Evolutionary conservation across 1,140 invertebrate genomes (phyloP), one percentile per base, ranked within the genome.

Genomic region (Ladona fulva): DNA sequence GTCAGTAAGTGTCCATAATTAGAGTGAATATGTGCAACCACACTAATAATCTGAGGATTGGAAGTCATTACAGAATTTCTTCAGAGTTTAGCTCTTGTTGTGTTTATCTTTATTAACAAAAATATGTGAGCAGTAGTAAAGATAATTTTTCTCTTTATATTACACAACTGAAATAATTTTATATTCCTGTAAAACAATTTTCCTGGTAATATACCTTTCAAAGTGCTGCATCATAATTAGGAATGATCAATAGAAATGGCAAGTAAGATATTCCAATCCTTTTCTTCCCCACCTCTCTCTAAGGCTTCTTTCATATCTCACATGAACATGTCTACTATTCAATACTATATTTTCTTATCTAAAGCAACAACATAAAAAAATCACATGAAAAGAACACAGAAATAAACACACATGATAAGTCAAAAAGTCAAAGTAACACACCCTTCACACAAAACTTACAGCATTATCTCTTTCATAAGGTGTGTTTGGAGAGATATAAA

Each of bases 311-410:
- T 66, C 52, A 66, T 66, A 3, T 22, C 52, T 12, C 52, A 66
- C 52, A 66, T 66, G 14, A 66, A 66, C n/a, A 19, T 66, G 1
- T 66, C 52, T 66, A 66, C 52, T 19, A 19, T 66, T 66, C 52
- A 66, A 66, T 22, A 6, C 52, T 66, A 66, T 16, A 22, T 16
- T 66, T 66, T 66, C 29, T 66, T 66, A 1, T 66, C 52, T 66
- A 66, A 66, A 66, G 52, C 52, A 66, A 66, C 52, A 66, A 66
- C 52, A 66, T 66, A 66, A 66, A 66, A 37, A 37, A 66, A 66
- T 66, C 16, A 66, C 52, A 66, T 66, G 52, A 66, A 66, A 66
- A 66, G 14, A 66, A 66, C 52, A 66, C 52, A 66, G 52, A 66
- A 66, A 66, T 66, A 66, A 66, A 66, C 52, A 66, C 52, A 66